Evolutionary conservation across 2,797 vertebrate genomes (phyloP), one percentile per base, ranked within the genome.

Genomic region (Coregonus sp.): DNA sequence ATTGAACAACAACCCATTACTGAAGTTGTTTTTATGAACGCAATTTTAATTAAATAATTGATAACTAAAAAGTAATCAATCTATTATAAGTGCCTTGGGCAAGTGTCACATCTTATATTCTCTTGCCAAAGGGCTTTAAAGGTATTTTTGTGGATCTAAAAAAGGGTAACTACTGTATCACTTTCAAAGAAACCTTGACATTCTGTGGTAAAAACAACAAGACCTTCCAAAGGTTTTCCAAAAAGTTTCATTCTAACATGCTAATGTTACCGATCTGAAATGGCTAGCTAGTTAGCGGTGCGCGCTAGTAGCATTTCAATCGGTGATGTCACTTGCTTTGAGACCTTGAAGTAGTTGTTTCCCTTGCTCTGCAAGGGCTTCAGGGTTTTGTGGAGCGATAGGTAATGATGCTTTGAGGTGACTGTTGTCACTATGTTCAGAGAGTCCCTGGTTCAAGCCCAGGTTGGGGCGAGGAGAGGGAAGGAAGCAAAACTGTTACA

Each of bases 51-150:
- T 81, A 80, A 81, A 71, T 75, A 59, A 76, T 47, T 86, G 81
- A 87, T 84, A 82, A 81, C 74, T 76, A 56, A 78, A 74, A 83
- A 75, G 54, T 29, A 68, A 70, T 86, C 67, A 65, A 25, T 82
- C 79, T 37, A 54, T 52, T 73, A 1, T 63, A 61, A 71, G 75
- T 25, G 78, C 87, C 84, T 81, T 66, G n/a, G 78, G 54, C 70
- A 71, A 73, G 78, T 68, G 78, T 82, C 72, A 83, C 74, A 3
- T 79, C 2, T 31, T 2, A 9, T 71, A 50, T 81, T 78, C 9
- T 79, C 80, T 68, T 40, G 33, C 51, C 63, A 74, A 80, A 80
- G 67, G 74, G 78, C 76, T 77, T 88, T 75, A 81, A 70, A 74
- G 56, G 47, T 20, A 61, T 25, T 72, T 81, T 79, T 87, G 69